Conservation (phyloP, 2,888 invertebrate genomes). For the Ectemnius cavifrons region DNA sequence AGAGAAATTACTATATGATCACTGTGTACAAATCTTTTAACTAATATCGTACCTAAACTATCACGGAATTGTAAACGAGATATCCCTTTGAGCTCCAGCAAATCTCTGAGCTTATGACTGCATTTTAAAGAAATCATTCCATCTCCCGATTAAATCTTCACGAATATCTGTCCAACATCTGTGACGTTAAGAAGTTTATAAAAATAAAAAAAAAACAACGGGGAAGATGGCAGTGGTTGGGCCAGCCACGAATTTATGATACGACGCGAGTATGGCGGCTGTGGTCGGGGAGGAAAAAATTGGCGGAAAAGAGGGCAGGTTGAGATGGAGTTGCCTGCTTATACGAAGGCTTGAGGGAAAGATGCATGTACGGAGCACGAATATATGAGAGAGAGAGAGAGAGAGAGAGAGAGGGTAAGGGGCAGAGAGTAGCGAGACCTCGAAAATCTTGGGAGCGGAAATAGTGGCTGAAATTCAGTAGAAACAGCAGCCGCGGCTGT, state of each 20-base stretch:
- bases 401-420: neutral
- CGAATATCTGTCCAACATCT: too few relatives aligned
- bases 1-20: too few relatives aligned
- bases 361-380: neutral
- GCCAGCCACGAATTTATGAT: neutral
- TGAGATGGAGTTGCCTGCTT: neutral
- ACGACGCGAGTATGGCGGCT: neutral
- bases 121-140: too few relatives aligned
- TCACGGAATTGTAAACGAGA: too few relatives aligned
- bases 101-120: too few relatives aligned
- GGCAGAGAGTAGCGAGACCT: constrained; percentile 15
- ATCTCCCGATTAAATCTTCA: too few relatives aligned
- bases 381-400: neutral
- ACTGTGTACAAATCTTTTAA: too few relatives aligned
- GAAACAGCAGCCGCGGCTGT: constrained; percentile 23
- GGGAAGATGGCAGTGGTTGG: too few relatives aligned
- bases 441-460: constrained; percentile 32
- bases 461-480: constrained; percentile 27
- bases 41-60: too few relatives aligned
- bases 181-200: too few relatives aligned
- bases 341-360: neutral
- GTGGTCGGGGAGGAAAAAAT: neutral
- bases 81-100: too few relatives aligned
- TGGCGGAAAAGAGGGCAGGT: neutral
- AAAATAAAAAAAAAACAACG: too few relatives aligned